A percentile compares a stretch with the other conserved stretches of the same genome.
Evolutionary conservation across 2,113 vertebrate genomes (phyloP).

Genomic region (Eolophus roseicapilla): DNA sequence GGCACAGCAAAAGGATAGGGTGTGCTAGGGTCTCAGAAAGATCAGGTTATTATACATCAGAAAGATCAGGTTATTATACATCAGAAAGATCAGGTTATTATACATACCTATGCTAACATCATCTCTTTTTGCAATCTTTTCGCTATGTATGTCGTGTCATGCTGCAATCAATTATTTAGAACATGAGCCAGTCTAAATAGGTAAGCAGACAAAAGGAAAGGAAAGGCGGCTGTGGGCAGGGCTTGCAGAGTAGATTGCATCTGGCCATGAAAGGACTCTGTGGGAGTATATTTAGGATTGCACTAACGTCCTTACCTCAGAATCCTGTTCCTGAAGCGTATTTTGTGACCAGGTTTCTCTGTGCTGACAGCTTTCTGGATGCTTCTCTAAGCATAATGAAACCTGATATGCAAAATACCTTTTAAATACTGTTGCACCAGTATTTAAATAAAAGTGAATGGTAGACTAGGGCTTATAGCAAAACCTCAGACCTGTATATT

Average conservation of each 20-base stretch:
- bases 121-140: not conserved
- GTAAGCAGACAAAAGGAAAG: constrained; percentile 36
- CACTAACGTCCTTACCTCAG: not conserved
- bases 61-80: not conserved
- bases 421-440: not conserved
- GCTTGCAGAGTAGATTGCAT: not conserved
- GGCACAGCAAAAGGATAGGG: not conserved
- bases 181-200: not conserved
- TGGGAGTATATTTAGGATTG: not conserved
- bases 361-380: not conserved
- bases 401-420: not conserved
- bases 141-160: not conserved
- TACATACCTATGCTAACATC: not conserved
- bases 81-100: not conserved
- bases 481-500: not conserved
- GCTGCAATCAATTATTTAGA: constrained; percentile 44
- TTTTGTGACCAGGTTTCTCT: not conserved
- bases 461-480: not conserved
- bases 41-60: not conserved
- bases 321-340: not conserved
- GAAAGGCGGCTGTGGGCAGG: not conserved
- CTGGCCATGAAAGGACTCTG: not conserved
- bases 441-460: not conserved
- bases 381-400: not conserved
- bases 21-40: not conserved